phyloP scores from a whole-genome alignment of 2,888 invertebrate genomes.

The Crossocerus cetratus region DNA sequence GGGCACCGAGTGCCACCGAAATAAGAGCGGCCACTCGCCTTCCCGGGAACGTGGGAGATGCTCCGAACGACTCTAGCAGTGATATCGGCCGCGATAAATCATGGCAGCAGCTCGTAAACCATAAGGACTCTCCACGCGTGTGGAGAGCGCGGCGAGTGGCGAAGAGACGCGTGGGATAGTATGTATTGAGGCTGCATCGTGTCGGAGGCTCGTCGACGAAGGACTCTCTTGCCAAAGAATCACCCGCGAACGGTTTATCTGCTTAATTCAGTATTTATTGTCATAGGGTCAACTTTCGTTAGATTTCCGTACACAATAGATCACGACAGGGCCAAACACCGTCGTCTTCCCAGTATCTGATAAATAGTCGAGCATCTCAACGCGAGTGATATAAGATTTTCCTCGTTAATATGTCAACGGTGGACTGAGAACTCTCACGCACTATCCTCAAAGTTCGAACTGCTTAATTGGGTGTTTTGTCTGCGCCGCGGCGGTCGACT shows the following conservation, averaged over 20 bases:
- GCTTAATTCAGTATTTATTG: background rate
- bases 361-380: no score
- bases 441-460: no score
- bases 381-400: no score
- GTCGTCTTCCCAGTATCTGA: no score
- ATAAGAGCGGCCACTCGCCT: slow-evolving; percentile 3
- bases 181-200: slow-evolving; percentile 31
- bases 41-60: slow-evolving; percentile 42
- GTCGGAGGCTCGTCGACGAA: slow-evolving; percentile 21
- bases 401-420: no score
- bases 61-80: slow-evolving; percentile 60
- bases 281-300: background rate
- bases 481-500: no score
- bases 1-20: background rate
- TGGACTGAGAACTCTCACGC: no score
- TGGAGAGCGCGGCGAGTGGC: slow-evolving; percentile 10
- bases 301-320: no score
- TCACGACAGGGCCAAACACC: no score
- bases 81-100: slow-evolving; percentile 73
- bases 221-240: no score
- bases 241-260: no score
- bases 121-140: slow-evolving; percentile 41
- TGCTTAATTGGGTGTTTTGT: no score
- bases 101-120: slow-evolving; percentile 64
- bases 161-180: slow-evolving; percentile 33